Conservation (phyloP, 2,797 vertebrate genomes). For the Diplodus puntazzo region DNA sequence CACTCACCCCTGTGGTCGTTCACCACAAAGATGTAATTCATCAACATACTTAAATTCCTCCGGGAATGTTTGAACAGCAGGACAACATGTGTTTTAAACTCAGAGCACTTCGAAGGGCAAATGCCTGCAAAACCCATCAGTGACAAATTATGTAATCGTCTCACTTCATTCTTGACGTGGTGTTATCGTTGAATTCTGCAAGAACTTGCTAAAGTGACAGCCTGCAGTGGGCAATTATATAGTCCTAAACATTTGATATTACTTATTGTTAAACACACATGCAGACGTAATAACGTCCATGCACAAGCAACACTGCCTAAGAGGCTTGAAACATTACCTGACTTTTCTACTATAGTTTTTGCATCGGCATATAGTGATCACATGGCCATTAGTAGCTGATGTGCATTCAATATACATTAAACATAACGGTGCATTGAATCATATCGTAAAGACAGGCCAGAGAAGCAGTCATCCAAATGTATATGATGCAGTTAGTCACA, state of each 20-base stretch:
- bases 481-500: neutral
- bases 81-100: neutral
- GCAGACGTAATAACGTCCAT: neutral
- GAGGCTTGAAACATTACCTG: neutral
- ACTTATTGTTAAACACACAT: too few relatives aligned
- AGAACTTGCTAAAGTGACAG: neutral
- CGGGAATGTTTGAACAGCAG: neutral
- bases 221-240: too few relatives aligned
- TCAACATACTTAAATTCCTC: neutral
- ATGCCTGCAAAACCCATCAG: neutral
- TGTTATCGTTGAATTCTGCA: neutral
- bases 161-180: too few relatives aligned
- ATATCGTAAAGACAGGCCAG: neutral
- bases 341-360: neutral
- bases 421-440: too few relatives aligned
- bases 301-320: neutral
- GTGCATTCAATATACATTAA: too few relatives aligned
- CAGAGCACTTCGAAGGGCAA: neutral
- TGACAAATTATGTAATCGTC: neutral
- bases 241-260: neutral
- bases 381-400: neutral
- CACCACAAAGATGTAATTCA: neutral
- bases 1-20: neutral
- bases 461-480: neutral
- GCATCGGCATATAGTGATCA: neutral